Conservation (phyloP, 2,797 vertebrate genomes). For the Poeciliopsis infans region DNA sequence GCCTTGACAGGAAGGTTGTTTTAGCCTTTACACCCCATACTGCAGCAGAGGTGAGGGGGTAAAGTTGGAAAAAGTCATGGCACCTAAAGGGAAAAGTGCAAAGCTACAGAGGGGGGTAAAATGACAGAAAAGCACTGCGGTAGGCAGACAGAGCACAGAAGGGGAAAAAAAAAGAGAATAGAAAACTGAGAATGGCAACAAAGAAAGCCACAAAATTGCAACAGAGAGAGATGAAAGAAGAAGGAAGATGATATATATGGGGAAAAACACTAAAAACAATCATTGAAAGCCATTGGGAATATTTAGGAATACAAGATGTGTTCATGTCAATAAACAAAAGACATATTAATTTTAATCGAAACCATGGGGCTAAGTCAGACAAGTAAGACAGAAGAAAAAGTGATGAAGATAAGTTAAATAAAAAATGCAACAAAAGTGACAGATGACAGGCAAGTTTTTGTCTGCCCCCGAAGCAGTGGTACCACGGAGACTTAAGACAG, state of each 20-base stretch:
- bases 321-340: constrained; percentile 39
- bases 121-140: constrained; percentile 32
- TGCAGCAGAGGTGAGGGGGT: constrained; percentile 45
- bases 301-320: constrained; percentile 13
- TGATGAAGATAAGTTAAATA: constrained; percentile 34
- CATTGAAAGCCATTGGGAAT: constrained; percentile 6
- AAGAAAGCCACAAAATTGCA: constrained; percentile 18
- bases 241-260: constrained; percentile 16
- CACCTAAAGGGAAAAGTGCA: constrained; percentile 28
- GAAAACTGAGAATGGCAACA: constrained; percentile 31
- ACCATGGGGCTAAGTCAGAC: constrained; percentile 21
- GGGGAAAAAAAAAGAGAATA: constrained; percentile 12
- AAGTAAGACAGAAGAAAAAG: constrained; percentile 30
- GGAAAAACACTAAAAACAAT: constrained; percentile 1
- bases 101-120: constrained; percentile 23
- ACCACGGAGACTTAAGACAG: constrained; percentile 49
- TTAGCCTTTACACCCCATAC: constrained; percentile 59
- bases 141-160: constrained; percentile 14
- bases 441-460: constrained; percentile 48
- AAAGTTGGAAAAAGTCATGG: constrained; percentile 41
- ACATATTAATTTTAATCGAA: constrained; percentile 14
- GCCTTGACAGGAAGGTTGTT: constrained; percentile 61
- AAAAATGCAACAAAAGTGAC: constrained; percentile 36
- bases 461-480: constrained; percentile 39
- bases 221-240: constrained; percentile 25